Percentiles rank a stretch among this genome's conserved stretches.
Conservation (phyloP, 2,888 invertebrate genomes). For the Willowsia nigromaculata region DNA sequence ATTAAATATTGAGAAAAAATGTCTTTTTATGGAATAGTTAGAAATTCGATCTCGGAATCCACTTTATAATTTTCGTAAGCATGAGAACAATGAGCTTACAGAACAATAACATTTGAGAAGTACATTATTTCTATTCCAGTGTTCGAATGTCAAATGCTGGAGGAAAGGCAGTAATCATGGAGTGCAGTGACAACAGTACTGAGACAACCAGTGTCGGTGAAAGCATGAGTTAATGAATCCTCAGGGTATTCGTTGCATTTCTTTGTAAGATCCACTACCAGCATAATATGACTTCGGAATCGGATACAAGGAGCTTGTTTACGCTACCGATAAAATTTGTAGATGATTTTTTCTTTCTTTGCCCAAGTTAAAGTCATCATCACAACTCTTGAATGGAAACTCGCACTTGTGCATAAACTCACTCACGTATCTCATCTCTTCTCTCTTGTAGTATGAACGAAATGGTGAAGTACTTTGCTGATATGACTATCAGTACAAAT, state of each 20-base stretch:
- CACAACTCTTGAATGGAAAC: slow-evolving; percentile 36
- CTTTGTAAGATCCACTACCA: not conserved
- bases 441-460: not conserved
- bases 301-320: not conserved
- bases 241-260: slow-evolving; percentile 11
- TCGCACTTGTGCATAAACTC: slow-evolving; percentile 3
- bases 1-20: too few relatives aligned
- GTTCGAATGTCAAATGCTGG: too few relatives aligned
- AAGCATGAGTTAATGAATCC: slow-evolving; percentile 32
- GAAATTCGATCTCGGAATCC: too few relatives aligned
- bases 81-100: too few relatives aligned
- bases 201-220: not conserved
- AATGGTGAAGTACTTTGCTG: slow-evolving; percentile 17
- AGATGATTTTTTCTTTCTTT: not conserved
- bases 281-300: not conserved
- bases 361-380: slow-evolving; percentile 56
- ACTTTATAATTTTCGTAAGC: too few relatives aligned
- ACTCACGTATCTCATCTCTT: not conserved
- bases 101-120: too few relatives aligned
- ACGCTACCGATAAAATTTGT: not conserved
- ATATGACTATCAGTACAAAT: slow-evolving; percentile 33
- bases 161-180: too few relatives aligned
- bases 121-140: too few relatives aligned
- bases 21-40: too few relatives aligned
- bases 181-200: not conserved